Base-by-base conservation (phyloP, 2,888 invertebrate species). In the Tetanocera ferruginea region DNA sequence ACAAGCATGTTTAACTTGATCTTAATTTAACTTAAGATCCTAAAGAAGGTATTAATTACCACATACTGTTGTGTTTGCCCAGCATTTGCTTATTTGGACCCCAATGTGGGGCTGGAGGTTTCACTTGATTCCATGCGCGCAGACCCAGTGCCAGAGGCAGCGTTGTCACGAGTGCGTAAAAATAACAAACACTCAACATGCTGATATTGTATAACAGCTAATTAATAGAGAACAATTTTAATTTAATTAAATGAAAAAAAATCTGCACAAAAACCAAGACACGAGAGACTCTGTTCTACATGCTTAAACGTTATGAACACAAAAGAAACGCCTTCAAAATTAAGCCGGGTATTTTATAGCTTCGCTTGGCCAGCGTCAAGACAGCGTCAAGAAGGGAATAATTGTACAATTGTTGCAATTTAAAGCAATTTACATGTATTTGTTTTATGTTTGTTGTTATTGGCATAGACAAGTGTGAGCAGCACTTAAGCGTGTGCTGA, bases 51-150 rank as follows among this genome's bases (percentile, higher is more conserved):
- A 76, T 76, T 81, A 82, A 80, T 82, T 80, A 81, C 81, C 83
- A 86, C 86, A 81, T 86, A 88, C 88, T 87, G 84, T 88, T 88
- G 81, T 86, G 83, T 79, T 81, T 83, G 51, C 87, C 83, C 71
- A 88, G 82, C 84, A 87, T 88, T 79, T 86, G 85, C 84, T 82
- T 86, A 79, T 87, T 89, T 76, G 86, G 83, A 3, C 85, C 87
- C 83, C 87, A 87, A 49, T 83, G 88, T 5, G 86, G 82, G 3
- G 64, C 28, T 1, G 89, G 87, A 51, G 88, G 89, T 49, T 82
- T 80, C 11, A 80, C 79, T 67, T 85, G 83, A 76, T 83, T 80
- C 81, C 84, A 86, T 19, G 66, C 71, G 43, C 19, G 64, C 66
- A 77, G 23, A 49, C 76, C 78, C 17, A 52, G 14, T 14, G 57